A percentile compares a stretch with the other conserved stretches of the same genome.
These are phyloP conservation scores for Conops quadrifasciatus DNA, from an alignment of 2,888 invertebrate genomes.

Conservation along the genomic window DNA sequence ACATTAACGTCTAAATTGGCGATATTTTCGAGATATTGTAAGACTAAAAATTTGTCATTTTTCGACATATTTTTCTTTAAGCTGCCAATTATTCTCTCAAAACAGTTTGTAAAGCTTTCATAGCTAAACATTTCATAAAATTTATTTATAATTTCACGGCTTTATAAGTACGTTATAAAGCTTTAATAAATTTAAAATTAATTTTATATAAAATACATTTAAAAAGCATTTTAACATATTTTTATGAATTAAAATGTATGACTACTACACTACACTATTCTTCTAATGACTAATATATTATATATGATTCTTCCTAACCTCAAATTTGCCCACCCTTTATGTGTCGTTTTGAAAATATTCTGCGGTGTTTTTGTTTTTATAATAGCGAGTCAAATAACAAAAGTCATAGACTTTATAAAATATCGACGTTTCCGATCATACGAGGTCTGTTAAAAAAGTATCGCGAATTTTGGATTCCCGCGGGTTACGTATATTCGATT, in stretches of 20 bases:
- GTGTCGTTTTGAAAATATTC: too few relatives aligned
- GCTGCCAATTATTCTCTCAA: background rate
- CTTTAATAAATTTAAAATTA: background rate
- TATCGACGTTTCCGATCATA: too few relatives aligned
- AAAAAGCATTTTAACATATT: conserved; percentile 2
- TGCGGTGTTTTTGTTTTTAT: too few relatives aligned
- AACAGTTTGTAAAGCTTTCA: background rate
- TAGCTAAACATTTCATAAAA: conserved; percentile 4
- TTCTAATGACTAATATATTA: too few relatives aligned
- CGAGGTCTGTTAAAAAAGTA: too few relatives aligned
- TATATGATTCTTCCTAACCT: too few relatives aligned
- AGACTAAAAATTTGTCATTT: background rate
- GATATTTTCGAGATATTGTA: background rate
- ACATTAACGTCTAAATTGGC: background rate
- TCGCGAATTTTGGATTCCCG: too few relatives aligned
- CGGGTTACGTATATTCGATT: too few relatives aligned
- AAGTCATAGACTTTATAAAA: too few relatives aligned
- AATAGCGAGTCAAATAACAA: too few relatives aligned
- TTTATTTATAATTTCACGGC: background rate
- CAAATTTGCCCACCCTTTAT: too few relatives aligned
- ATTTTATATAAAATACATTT: background rate
- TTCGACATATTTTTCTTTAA: background rate
- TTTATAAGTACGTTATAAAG: conserved; percentile 8
- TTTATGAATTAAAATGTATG: background rate
- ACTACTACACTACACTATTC: too few relatives aligned